These are phyloP conservation scores for Pseudomyrmex gracilis DNA, from an alignment of 1,140 invertebrate genomes.

Conservation along the genomic window DNA sequence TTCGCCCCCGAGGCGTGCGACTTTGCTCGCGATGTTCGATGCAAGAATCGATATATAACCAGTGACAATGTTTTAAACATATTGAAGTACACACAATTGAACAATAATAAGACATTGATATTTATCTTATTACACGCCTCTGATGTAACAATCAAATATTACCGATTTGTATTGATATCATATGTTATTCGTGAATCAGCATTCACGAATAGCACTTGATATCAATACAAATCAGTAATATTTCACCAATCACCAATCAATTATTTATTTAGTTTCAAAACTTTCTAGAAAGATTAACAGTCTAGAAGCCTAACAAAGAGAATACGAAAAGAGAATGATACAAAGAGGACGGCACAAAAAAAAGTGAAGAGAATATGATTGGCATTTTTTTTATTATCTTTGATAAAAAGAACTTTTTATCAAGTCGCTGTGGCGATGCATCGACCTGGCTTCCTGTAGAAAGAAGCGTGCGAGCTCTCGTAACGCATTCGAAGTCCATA, in stretches of 20 bases:
- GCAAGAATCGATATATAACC: constrained; percentile 18
- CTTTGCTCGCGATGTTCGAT: constrained; percentile 3
- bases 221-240: not conserved
- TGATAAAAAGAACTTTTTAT: constrained; percentile 66
- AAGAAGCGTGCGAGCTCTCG: constrained; percentile 55
- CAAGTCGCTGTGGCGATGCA: constrained; percentile 36
- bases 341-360: not conserved
- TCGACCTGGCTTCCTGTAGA: constrained; percentile 50
- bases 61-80: not conserved
- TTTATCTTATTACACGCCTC: not conserved
- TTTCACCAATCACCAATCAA: not conserved
- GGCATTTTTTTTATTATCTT: constrained; percentile 39
- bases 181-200: not conserved
- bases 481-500: constrained; percentile 61
- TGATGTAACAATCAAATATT: not conserved
- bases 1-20: constrained; percentile 36
- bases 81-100: not conserved
- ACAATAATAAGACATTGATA: not conserved
- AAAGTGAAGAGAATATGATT: not conserved
- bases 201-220: too few relatives aligned
- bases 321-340: not conserved
- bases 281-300: not conserved
- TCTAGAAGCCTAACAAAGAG: too few relatives aligned
- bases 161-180: not conserved
- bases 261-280: constrained; percentile 14